A percentile compares a stretch with the other conserved stretches of the same genome.
Evolutionary conservation across 1,140 invertebrate genomes (phyloP).

Genomic region (Ceratoteleas bidentatus): DNA sequence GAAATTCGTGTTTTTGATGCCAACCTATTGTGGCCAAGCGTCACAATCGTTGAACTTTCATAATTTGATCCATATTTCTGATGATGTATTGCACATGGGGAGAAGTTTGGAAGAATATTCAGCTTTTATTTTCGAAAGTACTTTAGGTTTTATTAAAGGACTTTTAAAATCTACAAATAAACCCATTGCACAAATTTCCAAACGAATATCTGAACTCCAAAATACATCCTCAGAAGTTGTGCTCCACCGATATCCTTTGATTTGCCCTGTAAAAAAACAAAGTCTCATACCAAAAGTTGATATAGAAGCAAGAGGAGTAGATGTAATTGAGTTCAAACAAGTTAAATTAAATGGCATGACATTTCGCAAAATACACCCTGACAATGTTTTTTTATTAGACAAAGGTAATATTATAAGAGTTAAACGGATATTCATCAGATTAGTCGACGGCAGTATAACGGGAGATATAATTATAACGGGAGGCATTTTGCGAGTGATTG

Average conservation of each 20-base stretch:
- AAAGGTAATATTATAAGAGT: constrained; percentile 10
- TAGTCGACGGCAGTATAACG: neutral
- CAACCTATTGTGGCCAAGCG: neutral
- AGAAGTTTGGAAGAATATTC: constrained; percentile 9
- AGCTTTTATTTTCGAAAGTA: constrained; percentile 22
- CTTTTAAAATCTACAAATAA: constrained; percentile 15
- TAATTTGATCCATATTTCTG: constrained; percentile 11
- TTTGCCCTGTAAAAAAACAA: neutral
- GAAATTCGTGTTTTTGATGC: constrained; percentile 6
- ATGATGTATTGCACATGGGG: constrained; percentile 11
- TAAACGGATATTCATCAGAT: constrained; percentile 14
- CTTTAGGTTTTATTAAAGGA: constrained; percentile 8
- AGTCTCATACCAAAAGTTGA: neutral
- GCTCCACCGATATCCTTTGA: constrained; percentile 11
- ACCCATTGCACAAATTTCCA: constrained; percentile 23
- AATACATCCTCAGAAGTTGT: neutral
- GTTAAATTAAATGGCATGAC: constrained; percentile 28
- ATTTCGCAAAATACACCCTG: constrained; percentile 2
- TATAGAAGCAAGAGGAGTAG: neutral
- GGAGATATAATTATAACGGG: constrained; percentile 7
- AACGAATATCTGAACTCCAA: constrained; percentile 24
- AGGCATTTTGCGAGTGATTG: neutral
- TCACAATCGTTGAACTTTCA: constrained; percentile 20
- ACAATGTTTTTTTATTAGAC: constrained; percentile 14
- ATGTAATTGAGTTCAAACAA: constrained; percentile 8